A percentile compares a stretch with the other conserved stretches of the same genome.
Evolutionary conservation across 2,797 vertebrate genomes (phyloP).

Genomic region (Peromyscus melanophrys): DNA sequence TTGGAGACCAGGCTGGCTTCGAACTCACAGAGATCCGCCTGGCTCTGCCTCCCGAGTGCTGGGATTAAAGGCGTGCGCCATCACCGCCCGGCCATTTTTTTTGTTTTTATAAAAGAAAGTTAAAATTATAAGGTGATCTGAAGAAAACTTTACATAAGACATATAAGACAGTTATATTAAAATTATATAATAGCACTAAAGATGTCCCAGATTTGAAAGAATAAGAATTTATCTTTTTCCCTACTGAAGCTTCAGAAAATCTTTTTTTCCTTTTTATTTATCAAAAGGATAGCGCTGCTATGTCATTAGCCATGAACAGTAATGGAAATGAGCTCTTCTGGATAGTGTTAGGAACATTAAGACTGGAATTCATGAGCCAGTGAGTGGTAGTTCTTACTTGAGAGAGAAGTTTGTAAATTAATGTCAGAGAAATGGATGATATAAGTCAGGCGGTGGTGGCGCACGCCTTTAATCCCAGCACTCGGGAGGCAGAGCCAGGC

Average conservation of each 20-base stretch:
- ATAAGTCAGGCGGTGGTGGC: background rate
- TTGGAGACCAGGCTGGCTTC: no score
- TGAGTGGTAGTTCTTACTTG: background rate
- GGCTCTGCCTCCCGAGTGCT: no score
- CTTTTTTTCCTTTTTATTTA: background rate
- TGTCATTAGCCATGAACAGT: background rate
- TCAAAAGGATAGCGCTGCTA: constrained; percentile 9
- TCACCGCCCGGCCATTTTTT: background rate
- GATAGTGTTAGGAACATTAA: constrained; percentile 41
- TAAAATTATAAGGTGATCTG: constrained; percentile 51
- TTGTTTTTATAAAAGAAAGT: constrained; percentile 21
- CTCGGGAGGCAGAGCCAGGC: no score
- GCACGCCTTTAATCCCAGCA: no score
- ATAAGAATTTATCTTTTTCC: constrained; percentile 44
- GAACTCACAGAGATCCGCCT: no score
- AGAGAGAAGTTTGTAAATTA: background rate
- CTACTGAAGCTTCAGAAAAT: background rate
- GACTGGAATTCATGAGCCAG: constrained; percentile 29
- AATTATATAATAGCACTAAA: constrained; percentile 20
- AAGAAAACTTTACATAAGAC: constrained; percentile 44
- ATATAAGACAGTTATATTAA: background rate
- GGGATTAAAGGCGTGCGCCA: no score
- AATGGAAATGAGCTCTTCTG: constrained; percentile 41
- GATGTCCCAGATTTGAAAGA: background rate
- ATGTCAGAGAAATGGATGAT: constrained; percentile 55